Percentiles rank a stretch among this genome's conserved stretches.
These are phyloP conservation scores for Podargus strigoides DNA, from an alignment of 2,797 vertebrate genomes.

Conservation along the genomic window DNA sequence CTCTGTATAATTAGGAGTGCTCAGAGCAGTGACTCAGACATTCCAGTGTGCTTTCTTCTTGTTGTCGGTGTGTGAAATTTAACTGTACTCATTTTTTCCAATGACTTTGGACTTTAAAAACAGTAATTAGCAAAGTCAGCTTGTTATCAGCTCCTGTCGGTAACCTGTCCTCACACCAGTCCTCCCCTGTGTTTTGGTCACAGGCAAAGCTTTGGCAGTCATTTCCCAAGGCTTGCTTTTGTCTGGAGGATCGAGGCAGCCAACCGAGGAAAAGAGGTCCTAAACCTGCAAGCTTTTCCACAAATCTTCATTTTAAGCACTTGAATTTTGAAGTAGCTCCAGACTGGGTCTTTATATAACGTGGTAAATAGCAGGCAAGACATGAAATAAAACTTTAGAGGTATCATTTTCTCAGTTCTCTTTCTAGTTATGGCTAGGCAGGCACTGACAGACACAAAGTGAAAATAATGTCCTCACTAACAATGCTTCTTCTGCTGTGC, in stretches of 20 bases:
- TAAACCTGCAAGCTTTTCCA: neutral
- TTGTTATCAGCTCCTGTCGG: conserved; percentile 36
- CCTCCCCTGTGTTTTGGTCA: neutral
- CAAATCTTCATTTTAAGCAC: neutral
- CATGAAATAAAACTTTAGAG: neutral
- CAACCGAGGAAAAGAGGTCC: neutral
- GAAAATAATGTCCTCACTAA: neutral
- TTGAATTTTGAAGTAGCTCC: neutral
- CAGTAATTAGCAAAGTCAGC: conserved; percentile 68
- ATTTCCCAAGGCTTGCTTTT: neutral
- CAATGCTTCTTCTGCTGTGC: neutral
- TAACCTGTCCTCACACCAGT: neutral
- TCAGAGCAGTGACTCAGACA: conserved; percentile 73
- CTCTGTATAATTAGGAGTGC: conserved; percentile 56
- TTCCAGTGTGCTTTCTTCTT: conserved; percentile 70
- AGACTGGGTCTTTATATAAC: neutral
- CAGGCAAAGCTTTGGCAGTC: neutral
- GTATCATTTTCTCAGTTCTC: neutral
- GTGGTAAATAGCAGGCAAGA: neutral
- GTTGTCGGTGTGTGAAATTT: conserved; percentile 58
- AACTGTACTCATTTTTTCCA: conserved; percentile 75
- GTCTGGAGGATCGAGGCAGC: neutral
- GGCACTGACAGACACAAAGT: neutral
- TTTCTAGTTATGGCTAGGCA: neutral
- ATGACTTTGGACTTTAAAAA: conserved; percentile 71